Evolutionary conservation across 2,113 vertebrate genomes (phyloP).

Genomic region (Coracopsis vasa): DNA sequence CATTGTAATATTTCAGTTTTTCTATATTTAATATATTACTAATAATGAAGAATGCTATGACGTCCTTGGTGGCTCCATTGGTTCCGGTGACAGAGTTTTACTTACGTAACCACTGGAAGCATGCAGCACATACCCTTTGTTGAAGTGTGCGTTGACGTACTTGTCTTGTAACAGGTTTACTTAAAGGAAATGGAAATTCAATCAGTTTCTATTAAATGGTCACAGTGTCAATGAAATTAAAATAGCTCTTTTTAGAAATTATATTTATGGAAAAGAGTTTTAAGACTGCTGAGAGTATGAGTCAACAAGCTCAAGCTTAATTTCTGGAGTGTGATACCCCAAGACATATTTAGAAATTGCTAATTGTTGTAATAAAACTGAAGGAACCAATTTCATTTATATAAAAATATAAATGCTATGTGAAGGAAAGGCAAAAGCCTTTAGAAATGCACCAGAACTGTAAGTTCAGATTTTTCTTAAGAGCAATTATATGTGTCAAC

Average conservation of each 20-base stretch:
- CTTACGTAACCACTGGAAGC: neutral
- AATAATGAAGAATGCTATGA: neutral
- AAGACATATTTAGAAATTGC: neutral
- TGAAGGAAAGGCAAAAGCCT: neutral
- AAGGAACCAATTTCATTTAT: neutral
- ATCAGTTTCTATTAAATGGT: neutral
- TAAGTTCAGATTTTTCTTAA: neutral
- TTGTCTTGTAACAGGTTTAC: neutral
- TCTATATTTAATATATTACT: neutral
- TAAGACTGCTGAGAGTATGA: neutral
- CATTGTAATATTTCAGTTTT: neutral
- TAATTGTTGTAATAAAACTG: neutral
- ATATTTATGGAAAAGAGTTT: neutral
- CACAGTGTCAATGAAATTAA: neutral
- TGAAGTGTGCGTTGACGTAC: neutral
- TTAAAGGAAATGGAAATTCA: neutral
- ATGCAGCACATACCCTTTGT: neutral
- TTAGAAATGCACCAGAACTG: neutral
- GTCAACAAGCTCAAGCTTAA: neutral
- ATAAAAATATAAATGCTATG: neutral
- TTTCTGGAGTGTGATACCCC: neutral
- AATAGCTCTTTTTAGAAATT: neutral
- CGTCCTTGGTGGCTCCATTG: neutral
- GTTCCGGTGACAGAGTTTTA: neutral
- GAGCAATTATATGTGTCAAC: neutral